Conservation (phyloP, 92 coral and sea anemone species). For the Virgularia gustaviana region DNA sequence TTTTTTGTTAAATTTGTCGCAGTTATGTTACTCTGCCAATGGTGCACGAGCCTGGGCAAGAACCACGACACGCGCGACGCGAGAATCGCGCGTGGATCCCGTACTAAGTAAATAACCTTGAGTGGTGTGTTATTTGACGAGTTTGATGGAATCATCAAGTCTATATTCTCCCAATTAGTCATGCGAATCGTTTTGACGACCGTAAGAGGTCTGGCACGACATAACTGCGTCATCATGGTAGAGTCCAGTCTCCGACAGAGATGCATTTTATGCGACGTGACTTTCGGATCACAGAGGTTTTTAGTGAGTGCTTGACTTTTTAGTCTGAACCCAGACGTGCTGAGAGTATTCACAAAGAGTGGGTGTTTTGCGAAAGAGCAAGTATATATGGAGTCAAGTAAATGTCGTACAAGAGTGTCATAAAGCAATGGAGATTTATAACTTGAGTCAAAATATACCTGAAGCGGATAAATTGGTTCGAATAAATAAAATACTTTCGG, state of each 20-base stretch:
- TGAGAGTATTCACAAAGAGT: conserved; percentile 19
- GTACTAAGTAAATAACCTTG: conserved; percentile 28
- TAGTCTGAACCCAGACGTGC: conserved; percentile 15
- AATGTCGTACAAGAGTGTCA: conserved; percentile 18
- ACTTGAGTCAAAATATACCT: conserved; percentile 10
- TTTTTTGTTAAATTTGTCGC: background rate
- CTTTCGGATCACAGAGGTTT: conserved; percentile 11
- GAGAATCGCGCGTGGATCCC: conserved; percentile 42
- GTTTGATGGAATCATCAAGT: background rate
- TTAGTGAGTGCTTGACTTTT: conserved; percentile 19
- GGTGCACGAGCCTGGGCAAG: background rate
- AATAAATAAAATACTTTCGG: conserved; percentile 21
- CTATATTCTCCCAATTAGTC: conserved; percentile 29
- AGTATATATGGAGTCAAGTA: conserved; percentile 17
- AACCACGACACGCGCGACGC: conserved; percentile 32
- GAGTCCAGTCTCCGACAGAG: conserved; percentile 31
- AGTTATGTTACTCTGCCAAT: background rate
- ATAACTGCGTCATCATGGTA: background rate
- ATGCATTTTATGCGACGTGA: conserved; percentile 12
- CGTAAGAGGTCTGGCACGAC: conserved; percentile 31
- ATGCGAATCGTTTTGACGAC: conserved; percentile 37
- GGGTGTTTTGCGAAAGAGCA: conserved; percentile 22
- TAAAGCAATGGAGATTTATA: conserved; percentile 26
- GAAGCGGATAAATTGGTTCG: conserved; percentile 23
- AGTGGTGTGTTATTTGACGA: background rate